Evolutionary conservation across 2,888 invertebrate species (phyloP).

Genomic region (Altica lythri): DNA sequence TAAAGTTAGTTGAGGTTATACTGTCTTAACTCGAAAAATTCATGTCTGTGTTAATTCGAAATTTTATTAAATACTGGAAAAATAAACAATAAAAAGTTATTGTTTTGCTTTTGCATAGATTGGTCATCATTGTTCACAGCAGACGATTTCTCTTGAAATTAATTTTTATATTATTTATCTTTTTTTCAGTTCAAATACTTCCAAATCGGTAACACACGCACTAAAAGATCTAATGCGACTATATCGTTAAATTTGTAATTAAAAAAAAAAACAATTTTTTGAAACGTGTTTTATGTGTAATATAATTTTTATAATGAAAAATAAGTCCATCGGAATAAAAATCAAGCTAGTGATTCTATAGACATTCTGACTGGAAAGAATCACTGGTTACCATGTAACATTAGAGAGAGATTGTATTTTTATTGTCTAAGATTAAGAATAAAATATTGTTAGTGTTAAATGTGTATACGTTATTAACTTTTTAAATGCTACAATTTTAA

Average conservation of each 20-base stretch:
- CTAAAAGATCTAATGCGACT: slow-evolving; percentile 84
- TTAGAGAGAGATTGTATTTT: slow-evolving; percentile 22
- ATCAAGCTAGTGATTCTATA: slow-evolving; percentile 1
- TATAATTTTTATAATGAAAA: slow-evolving; percentile 32
- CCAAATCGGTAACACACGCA: slow-evolving; percentile 77
- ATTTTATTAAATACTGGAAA: too few species aligned
- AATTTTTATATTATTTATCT: too few species aligned
- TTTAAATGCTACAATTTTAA: background rate
- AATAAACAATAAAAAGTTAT: too few species aligned
- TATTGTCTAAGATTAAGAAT: slow-evolving; percentile 19
- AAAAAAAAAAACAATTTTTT: background rate
- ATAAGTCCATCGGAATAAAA: slow-evolving; percentile 11
- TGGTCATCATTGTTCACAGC: too few species aligned
- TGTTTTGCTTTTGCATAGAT: too few species aligned
- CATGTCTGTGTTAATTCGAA: too few species aligned
- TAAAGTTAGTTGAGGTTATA: too few species aligned
- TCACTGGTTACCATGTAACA: background rate
- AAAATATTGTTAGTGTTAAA: slow-evolving; percentile 21
- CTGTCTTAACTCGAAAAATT: too few species aligned
- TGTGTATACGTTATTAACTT: background rate
- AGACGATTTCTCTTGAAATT: too few species aligned
- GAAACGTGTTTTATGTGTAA: slow-evolving; percentile 25
- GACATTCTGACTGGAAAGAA: background rate
- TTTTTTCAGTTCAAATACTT: slow-evolving; percentile 75
- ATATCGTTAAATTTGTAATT: slow-evolving; percentile 80